A percentile compares a stretch with the other conserved stretches of the same genome.
phyloP scores from a whole-genome alignment of 37 sponge, comb jelly and placozoan genomes.

The Beroe forskalii region DNA sequence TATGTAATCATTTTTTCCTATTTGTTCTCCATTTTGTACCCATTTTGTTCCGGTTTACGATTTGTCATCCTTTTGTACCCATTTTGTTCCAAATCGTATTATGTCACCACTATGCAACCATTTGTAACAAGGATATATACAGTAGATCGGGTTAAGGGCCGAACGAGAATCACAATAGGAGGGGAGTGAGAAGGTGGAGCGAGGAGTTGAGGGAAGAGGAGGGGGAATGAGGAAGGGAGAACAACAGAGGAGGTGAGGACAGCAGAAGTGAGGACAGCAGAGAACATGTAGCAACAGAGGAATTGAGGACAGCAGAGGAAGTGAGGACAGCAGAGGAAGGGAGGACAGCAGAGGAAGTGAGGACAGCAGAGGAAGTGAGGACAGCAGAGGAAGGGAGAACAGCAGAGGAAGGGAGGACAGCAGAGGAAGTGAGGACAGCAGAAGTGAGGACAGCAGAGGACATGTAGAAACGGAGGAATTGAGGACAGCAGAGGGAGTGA shows the following conservation, averaged over 20 bases:
- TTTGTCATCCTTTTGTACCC: no score
- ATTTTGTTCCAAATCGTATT: no score
- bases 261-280: background rate
- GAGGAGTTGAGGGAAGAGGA: background rate
- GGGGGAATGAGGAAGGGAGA: background rate
- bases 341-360: no score
- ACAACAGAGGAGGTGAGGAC: background rate
- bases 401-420: background rate
- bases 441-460: background rate
- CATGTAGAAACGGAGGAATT: background rate
- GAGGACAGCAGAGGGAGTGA: background rate
- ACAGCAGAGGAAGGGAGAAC: background rate
- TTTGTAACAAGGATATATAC: no score
- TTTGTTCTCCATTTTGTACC: no score
- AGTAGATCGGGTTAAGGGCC: no score
- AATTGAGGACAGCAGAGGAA: no score
- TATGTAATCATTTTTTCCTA: no score
- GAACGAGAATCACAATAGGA: no score
- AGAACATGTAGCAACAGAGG: background rate
- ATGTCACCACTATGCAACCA: no score
- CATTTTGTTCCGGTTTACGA: no score
- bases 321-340: no score
- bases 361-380: background rate
- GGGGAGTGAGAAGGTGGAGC: background rate
- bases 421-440: background rate